These are phyloP conservation scores for Prionailurus bengalensis DNA, from an alignment of 2,113 vertebrate species.

Conservation along the genomic window DNA sequence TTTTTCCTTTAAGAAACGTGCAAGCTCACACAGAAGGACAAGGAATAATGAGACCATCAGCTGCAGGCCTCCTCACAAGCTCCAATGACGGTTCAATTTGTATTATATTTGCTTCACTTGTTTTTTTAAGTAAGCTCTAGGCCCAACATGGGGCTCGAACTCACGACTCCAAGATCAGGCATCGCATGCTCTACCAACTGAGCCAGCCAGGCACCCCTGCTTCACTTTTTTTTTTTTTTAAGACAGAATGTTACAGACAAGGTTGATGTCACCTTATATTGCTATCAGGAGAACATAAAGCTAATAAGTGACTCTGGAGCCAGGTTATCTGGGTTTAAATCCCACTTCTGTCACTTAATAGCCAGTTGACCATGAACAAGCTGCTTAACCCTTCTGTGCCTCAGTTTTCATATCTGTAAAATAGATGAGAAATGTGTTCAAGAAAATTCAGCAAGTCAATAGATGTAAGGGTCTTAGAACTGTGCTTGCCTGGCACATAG, in stretches of 20 bases:
- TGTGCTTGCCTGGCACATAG: neutral
- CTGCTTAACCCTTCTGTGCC: neutral
- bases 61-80: no score
- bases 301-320: neutral
- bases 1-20: constrained; percentile 5
- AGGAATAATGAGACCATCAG: neutral
- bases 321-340: neutral
- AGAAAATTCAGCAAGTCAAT: neutral
- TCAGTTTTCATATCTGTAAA: neutral
- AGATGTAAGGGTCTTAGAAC: neutral
- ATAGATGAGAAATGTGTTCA: neutral
- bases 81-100: neutral
- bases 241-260: neutral
- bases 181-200: no score
- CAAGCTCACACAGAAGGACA: neutral
- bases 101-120: neutral
- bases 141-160: neutral
- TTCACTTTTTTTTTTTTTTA: neutral
- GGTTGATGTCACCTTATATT: neutral
- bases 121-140: neutral
- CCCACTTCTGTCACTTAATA: neutral
- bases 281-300: neutral
- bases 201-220: no score
- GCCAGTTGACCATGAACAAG: neutral
- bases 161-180: neutral